Evolutionary conservation across 2,113 vertebrate species (phyloP), one percentile per base, ranked within the genome.

Genomic region (Indicator maculatus): DNA sequence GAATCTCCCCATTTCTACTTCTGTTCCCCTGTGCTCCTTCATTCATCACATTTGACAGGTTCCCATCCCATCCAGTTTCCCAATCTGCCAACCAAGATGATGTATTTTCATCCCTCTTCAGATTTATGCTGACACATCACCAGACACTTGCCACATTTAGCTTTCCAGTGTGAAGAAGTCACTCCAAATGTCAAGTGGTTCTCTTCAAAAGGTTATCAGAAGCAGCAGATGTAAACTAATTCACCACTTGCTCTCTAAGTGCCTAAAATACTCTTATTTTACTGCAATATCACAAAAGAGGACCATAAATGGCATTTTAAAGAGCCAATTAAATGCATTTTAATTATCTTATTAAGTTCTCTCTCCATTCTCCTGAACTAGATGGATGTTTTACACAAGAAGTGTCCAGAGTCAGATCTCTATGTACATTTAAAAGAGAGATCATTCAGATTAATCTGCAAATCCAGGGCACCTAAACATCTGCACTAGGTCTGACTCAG

Each of bases 351-450:
- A 20, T 33, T 69, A 30, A 30, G 67, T 85, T 73, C 8, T 18
- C 4, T 85, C 6, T 58, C 75, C 16, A 55, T 0, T 58, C 8
- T 76, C 87, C 69, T 72, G 12, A 77, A 76, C 39, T 30, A 45
- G 52, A 76, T 47, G 23, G 8, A 55, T 0, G 0, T 3, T 47
- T 20, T 47, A 6, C 15, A 58, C 12, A 91, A 33, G 41, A 69
- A 93, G 47, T 39, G 26, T 41, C 12, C 21, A 52, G 36, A 75
- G 55, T 27, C 36, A 83, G 33, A 83, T 33, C 12, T 71, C 3
- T 28, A 36, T 56, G 20, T 6, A 71, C 78, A 60, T 71, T 71
- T 74, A n/a, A 79, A 75, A 65, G 30, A 17, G 12, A 81, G 8
- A 58, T 23, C 41, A 1, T 53, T 74, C 33, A 33, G 8, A 2